Conservation (phyloP, 2,888 invertebrate genomes). For the Oscheius onirici region DNA sequence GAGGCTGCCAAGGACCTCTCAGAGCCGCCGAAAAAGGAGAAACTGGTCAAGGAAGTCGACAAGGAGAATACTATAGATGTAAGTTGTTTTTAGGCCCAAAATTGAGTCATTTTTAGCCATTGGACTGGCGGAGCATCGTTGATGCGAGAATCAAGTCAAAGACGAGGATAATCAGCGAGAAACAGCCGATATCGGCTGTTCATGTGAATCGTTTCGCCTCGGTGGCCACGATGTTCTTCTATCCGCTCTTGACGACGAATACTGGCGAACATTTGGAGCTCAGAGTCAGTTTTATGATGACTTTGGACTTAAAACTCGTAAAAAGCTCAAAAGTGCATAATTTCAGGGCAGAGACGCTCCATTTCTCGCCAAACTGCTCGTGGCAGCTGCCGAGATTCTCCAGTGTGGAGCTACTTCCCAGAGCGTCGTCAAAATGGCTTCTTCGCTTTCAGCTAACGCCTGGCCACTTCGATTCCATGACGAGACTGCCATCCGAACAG, state of each 20-base stretch:
- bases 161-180: conserved; percentile 13
- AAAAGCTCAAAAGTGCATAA: not conserved
- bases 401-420: conserved; percentile 8
- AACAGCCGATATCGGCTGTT: not conserved
- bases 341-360: conserved; percentile 34
- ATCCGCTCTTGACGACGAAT: conserved; percentile 25
- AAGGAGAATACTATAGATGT: not conserved
- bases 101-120: conserved; percentile 1
- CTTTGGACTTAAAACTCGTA: not conserved
- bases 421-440: conserved; percentile 29
- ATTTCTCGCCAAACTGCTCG: conserved; percentile 17
- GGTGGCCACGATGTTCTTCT: conserved; percentile 32
- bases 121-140: conserved; percentile 16
- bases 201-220: conserved; percentile 22
- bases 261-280: conserved; percentile 31
- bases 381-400: conserved; percentile 29
- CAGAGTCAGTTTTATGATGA: not conserved
- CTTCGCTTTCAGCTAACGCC: not conserved
- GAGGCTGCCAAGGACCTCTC: conserved; percentile 31
- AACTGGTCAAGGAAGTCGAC: not conserved
- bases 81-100: not conserved
- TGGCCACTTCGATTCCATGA: conserved; percentile 32
- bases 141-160: conserved; percentile 26
- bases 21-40: not conserved
- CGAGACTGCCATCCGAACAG: conserved; percentile 12